Evolutionary conservation across 2,888 invertebrate genomes (phyloP), one percentile per base, ranked within the genome.

Genomic region (Nomada ferruginata): DNA sequence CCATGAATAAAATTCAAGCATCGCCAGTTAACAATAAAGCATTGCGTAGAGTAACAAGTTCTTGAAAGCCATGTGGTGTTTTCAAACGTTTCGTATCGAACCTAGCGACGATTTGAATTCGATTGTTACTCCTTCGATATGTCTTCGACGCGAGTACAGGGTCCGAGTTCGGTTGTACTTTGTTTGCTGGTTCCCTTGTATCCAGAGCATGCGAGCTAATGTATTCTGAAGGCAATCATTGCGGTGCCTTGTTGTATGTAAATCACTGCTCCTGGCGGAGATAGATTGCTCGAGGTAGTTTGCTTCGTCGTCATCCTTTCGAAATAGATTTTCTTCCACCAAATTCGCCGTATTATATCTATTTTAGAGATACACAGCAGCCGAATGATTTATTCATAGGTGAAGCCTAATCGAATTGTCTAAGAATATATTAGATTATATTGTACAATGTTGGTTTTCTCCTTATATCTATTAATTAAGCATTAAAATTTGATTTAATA

Each of bases 181-280:
- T 76, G 85, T 77, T 65, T 71, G 73, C 72, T 36, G 63, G 69
- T 82, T 63, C 64, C 73, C 81, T 57, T 53, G 65, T 76, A 82
- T 83, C 68, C 75, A 61, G 82, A 82, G 88, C 80, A 84, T 76
- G 89, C 85, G 84, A 87, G 88, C 85, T 89, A 91, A 91, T 90
- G 85, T 89, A 90, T 91, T 91, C 89, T 79, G 83, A 83, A 81
- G 87, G 89, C 87, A 90, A 90, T 90, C 88, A 90, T 89, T 89
- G 89, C 89, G 88, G 89, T 91, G 87, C 85, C 90, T 89, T 88
- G 88, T 90, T 90, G 86, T 90, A 90, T 90, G 90, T 89, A 90
- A 90, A 90, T 91, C 87, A 78, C 80, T 59, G 77, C 84, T 83
- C 79, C 75, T 82, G 84, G 85, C 86, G 79, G 78, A 82, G 86